A percentile compares a stretch with the other conserved stretches of the same genome.
Evolutionary conservation across 2,888 invertebrate species (phyloP).

Genomic region (Polymixis flavicincta): DNA sequence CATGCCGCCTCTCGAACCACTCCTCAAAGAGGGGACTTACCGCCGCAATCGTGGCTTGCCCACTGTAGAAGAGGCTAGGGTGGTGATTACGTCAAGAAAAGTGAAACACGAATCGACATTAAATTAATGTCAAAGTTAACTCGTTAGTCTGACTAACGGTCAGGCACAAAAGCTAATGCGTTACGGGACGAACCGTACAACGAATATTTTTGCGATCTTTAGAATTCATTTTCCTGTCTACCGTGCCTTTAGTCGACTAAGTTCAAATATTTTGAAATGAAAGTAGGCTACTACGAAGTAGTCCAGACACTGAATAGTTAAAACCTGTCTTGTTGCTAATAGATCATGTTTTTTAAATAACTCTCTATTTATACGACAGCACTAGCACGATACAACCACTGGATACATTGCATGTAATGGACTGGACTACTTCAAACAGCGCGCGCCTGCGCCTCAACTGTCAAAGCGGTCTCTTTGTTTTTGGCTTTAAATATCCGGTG

Average conservation of each 20-base stretch:
- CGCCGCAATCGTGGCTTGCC: no score
- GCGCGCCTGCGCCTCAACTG: constrained; percentile 31
- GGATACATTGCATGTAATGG: neutral
- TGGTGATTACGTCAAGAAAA: neutral
- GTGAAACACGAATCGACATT: neutral
- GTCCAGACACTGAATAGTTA: neutral
- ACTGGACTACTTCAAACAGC: neutral
- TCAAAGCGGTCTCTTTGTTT: constrained; percentile 23
- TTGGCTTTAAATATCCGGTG: neutral
- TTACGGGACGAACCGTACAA: neutral
- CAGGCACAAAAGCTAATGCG: neutral
- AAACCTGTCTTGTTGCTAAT: neutral
- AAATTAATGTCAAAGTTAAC: neutral
- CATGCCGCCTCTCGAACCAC: no score
- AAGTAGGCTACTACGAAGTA: neutral
- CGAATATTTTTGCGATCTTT: neutral
- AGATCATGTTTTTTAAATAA: neutral
- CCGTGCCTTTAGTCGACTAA: neutral
- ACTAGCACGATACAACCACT: neutral
- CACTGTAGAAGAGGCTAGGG: neutral
- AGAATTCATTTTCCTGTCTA: neutral
- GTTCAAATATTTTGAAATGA: neutral
- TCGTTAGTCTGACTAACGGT: neutral
- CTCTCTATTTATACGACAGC: neutral
- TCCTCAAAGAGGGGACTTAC: no score